Evolutionary conservation across 1,140 invertebrate species (phyloP).

Genomic region (Heliothis subflexa): DNA sequence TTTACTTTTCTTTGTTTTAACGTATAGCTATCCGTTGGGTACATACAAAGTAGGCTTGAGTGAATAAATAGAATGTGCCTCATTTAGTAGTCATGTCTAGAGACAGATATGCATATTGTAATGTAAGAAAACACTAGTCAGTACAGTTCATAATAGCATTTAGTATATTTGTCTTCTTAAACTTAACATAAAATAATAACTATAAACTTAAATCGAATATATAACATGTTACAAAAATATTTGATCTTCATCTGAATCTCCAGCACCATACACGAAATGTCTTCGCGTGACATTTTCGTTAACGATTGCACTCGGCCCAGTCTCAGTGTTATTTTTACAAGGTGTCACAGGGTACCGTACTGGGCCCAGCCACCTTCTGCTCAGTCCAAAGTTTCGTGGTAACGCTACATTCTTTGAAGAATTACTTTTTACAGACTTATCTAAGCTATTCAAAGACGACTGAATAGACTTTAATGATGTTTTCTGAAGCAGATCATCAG

Average conservation of each 20-base stretch:
- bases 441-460: constrained; percentile 75
- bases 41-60: too few relatives aligned
- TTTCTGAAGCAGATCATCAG: constrained; percentile 63
- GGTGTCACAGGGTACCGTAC: constrained; percentile 88
- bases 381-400: constrained; percentile 85
- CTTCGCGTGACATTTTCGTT: constrained; percentile 70
- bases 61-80: too few relatives aligned
- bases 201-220: constrained; percentile 45
- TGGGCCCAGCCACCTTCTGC: constrained; percentile 87
- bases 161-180: constrained; percentile 55
- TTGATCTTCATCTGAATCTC: constrained; percentile 85
- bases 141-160: constrained; percentile 45
- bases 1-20: too few relatives aligned
- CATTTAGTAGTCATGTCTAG: too few relatives aligned
- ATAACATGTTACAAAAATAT: constrained; percentile 82
- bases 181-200: constrained; percentile 56
- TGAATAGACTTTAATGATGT: constrained; percentile 79
- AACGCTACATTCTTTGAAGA: constrained; percentile 80
- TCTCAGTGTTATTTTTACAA: constrained; percentile 75
- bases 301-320: constrained; percentile 64
- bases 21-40: too few relatives aligned
- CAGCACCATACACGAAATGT: constrained; percentile 83
- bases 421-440: constrained; percentile 72
- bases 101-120: too few relatives aligned
- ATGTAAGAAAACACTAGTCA: not conserved